Evolutionary conservation across 1,140 invertebrate genomes (phyloP).

Genomic region (Anadara kagoshimensis): DNA sequence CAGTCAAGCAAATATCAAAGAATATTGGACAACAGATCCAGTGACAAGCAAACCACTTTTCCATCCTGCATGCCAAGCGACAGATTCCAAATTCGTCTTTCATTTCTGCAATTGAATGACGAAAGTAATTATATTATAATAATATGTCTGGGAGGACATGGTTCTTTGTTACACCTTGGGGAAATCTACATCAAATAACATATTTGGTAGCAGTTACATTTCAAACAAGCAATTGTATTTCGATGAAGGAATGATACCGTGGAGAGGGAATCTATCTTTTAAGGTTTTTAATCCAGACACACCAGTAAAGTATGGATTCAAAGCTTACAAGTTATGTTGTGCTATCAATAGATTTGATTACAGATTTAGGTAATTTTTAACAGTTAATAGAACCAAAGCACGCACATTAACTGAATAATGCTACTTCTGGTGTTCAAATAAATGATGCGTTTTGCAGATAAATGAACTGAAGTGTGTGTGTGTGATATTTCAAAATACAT

Average conservation of each 20-base stretch:
- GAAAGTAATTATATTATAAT: constrained; percentile 6
- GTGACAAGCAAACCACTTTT: constrained; percentile 29
- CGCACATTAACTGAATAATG: too few relatives aligned
- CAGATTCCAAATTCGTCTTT: neutral
- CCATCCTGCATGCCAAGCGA: constrained; percentile 25
- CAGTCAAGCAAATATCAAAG: constrained; percentile 7
- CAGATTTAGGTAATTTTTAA: too few relatives aligned
- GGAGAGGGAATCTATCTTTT: constrained; percentile 36
- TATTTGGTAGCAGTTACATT: neutral
- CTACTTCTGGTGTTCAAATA: too few relatives aligned
- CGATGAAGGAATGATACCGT: constrained; percentile 53
- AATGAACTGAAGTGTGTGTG: too few relatives aligned
- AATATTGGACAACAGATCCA: constrained; percentile 24
- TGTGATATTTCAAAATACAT: too few relatives aligned
- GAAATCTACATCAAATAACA: constrained; percentile 15
- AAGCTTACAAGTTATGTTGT: constrained; percentile 45
- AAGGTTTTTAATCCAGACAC: constrained; percentile 39
- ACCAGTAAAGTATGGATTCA: constrained; percentile 55
- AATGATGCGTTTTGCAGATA: too few relatives aligned
- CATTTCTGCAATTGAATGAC: constrained; percentile 19
- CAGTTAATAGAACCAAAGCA: too few relatives aligned
- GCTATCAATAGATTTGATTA: constrained; percentile 32
- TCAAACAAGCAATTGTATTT: constrained; percentile 40
- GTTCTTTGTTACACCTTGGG: constrained; percentile 32
- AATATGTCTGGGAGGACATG: neutral